A percentile compares a stretch with the other conserved stretches of the same genome.
Conservation (phyloP, 1,140 invertebrate species). For the Steinernema feltiae region DNA sequence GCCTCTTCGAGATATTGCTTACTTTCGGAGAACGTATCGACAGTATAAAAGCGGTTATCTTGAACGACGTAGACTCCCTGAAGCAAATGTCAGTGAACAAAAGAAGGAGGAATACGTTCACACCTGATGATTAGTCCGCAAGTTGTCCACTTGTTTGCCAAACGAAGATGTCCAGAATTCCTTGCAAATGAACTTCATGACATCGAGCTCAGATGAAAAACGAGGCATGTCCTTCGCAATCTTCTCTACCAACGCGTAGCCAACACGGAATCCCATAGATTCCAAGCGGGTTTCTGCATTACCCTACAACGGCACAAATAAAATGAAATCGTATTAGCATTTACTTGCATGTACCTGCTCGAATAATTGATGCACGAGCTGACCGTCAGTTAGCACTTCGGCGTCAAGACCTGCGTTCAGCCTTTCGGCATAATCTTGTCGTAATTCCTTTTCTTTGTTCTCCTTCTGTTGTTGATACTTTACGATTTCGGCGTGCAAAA, state of each 20-base stretch:
- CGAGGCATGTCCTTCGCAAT: slow-evolving; percentile 78
- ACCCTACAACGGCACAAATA: slow-evolving; percentile 36
- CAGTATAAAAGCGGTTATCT: slow-evolving; percentile 85
- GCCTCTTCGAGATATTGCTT: slow-evolving; percentile 85
- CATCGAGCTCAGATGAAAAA: slow-evolving; percentile 95
- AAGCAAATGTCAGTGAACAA: slow-evolving; percentile 33
- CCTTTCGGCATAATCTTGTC: slow-evolving; percentile 20
- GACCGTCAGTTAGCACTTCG: slow-evolving; percentile 27
- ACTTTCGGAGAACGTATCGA: slow-evolving; percentile 77
- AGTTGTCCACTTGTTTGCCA: slow-evolving; percentile 95
- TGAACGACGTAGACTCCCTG: slow-evolving; percentile 91
- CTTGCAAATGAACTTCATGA: slow-evolving; percentile 97
- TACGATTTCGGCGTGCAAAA: slow-evolving; percentile 53
- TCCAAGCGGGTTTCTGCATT: slow-evolving; percentile 55
- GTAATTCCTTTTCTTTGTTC: slow-evolving; percentile 21
- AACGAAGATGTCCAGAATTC: slow-evolving; percentile 94
- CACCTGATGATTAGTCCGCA: slow-evolving; percentile 90
- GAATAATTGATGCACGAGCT: slow-evolving; percentile 43
- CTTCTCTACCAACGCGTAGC: slow-evolving; percentile 45
- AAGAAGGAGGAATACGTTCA: background rate
- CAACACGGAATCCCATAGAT: slow-evolving; percentile 49
- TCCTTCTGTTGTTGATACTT: slow-evolving; percentile 47
- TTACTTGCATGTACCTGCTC: slow-evolving; percentile 36
- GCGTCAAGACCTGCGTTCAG: slow-evolving; percentile 18
- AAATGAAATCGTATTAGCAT: slow-evolving; percentile 29